These are phyloP conservation scores for Dicentrarchus labrax DNA, from an alignment of 2,113 vertebrate genomes.

Conservation along the genomic window DNA sequence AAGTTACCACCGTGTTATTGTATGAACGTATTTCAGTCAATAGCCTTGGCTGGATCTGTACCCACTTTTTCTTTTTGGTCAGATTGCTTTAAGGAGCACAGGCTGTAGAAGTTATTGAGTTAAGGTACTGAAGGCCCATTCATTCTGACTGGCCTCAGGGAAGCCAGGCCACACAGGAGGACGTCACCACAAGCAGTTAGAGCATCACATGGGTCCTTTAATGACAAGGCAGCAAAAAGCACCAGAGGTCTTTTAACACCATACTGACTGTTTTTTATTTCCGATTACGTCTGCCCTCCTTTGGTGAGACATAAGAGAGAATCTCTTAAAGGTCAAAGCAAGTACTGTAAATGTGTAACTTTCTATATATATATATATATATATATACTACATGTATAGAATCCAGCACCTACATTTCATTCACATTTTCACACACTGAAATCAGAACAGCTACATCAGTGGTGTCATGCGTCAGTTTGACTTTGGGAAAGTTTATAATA, in stretches of 20 bases:
- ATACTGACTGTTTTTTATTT: not conserved
- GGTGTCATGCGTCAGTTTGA: too few relatives aligned
- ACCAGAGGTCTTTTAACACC: conserved; percentile 20
- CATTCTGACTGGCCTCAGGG: conserved; percentile 49
- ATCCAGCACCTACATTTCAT: not conserved
- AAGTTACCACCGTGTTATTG: not conserved
- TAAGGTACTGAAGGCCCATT: conserved; percentile 55
- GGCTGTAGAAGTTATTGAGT: conserved; percentile 49
- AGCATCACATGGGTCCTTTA: conserved; percentile 55
- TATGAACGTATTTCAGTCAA: not conserved
- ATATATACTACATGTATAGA: too few relatives aligned
- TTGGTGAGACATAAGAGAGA: not conserved
- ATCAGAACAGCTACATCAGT: not conserved
- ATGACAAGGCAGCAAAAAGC: conserved; percentile 30
- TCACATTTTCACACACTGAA: not conserved
- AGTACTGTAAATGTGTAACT: not conserved
- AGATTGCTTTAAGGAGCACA: conserved; percentile 31
- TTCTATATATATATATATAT: too few relatives aligned
- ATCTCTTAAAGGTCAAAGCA: not conserved
- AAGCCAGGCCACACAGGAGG: conserved; percentile 21
- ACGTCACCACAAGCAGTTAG: conserved; percentile 47
- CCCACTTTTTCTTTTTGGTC: not conserved
- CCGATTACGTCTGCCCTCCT: not conserved
- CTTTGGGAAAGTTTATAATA: not conserved
- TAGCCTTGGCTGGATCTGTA: not conserved